A percentile compares a stretch with the other conserved stretches of the same genome.
Conservation (phyloP, 1,140 invertebrate species). For the Drosophila nasuta region DNA sequence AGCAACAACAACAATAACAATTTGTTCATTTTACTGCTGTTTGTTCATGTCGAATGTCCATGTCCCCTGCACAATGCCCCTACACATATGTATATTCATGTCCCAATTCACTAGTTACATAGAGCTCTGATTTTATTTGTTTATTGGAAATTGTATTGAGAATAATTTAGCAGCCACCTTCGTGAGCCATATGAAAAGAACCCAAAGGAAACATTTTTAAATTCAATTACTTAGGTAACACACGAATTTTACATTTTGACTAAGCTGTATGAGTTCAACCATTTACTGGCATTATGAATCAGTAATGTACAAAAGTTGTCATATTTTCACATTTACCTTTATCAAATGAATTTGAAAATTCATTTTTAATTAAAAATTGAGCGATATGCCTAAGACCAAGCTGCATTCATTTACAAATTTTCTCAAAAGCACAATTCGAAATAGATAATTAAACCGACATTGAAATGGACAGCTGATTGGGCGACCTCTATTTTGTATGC, state of each 20-base stretch:
- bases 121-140: constrained; percentile 75
- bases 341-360: no score
- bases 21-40: constrained; percentile 56
- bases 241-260: no score
- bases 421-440: neutral
- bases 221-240: constrained; percentile 15
- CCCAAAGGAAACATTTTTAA: constrained; percentile 7
- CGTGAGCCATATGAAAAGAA: constrained; percentile 21
- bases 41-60: constrained; percentile 42
- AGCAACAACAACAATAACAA: constrained; percentile 47
- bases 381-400: neutral
- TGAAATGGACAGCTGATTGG: neutral
- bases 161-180: constrained; percentile 62
- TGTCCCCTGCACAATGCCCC: constrained; percentile 26
- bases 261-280: no score
- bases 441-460: constrained; percentile 6
- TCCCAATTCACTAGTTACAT: constrained; percentile 60
- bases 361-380: no score
- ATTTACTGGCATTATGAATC: no score
- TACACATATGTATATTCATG: constrained; percentile 22
- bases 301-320: no score
- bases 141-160: constrained; percentile 74
- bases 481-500: neutral
- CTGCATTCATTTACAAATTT: neutral
- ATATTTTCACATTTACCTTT: no score